phyloP scores from a whole-genome alignment of 2,888 invertebrate species.

The Arctia plantaginis region DNA sequence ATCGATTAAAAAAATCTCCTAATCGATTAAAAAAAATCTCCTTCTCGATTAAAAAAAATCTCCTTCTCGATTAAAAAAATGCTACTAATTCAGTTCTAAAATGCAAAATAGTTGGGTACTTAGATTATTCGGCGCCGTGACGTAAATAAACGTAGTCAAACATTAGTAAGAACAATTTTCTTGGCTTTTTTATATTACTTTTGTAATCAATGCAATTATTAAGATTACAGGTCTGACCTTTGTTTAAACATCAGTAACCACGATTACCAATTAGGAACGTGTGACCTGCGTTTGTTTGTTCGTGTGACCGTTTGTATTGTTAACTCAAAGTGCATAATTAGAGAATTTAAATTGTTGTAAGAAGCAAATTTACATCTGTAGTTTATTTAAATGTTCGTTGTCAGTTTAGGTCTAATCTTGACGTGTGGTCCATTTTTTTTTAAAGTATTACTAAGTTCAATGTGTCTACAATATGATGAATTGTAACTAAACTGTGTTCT shows the following conservation, averaged over 20 bases:
- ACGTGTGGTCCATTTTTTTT: not conserved
- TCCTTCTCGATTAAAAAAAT: too few species aligned
- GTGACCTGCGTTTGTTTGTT: not conserved
- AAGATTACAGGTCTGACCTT: not conserved
- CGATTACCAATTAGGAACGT: not conserved
- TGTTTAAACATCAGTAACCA: not conserved
- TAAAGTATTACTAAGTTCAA: too few species aligned
- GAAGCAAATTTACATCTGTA: not conserved
- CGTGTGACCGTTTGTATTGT: not conserved
- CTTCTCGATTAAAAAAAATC: too few species aligned
- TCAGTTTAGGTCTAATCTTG: not conserved
- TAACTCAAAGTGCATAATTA: not conserved
- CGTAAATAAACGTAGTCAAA: not conserved
- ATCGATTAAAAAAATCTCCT: too few species aligned
- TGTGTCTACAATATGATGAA: too few species aligned
- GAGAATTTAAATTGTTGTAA: not conserved
- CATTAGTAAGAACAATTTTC: not conserved
- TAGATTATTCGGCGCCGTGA: not conserved
- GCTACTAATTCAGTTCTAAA: too few species aligned
- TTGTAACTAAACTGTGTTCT: too few species aligned
- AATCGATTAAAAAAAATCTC: too few species aligned
- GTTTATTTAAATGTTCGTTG: not conserved
- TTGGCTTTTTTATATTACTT: not conserved
- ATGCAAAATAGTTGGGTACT: too few species aligned
- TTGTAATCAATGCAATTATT: not conserved